Conservation (phyloP, 2,113 vertebrate genomes). For the Seriola rivoliana region DNA sequence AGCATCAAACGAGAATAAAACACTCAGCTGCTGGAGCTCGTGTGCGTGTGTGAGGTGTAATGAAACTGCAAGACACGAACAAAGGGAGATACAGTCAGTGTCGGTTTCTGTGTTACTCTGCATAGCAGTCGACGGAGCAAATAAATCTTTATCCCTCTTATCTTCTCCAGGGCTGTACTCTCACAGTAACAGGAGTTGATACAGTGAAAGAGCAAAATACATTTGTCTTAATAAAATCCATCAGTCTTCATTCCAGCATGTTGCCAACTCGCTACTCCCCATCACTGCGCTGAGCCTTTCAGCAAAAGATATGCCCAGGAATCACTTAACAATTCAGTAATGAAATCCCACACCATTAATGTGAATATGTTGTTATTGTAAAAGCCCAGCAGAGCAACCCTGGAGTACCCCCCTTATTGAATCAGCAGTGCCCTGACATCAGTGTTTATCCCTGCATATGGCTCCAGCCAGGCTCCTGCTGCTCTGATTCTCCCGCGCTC, state of each 20-base stretch:
- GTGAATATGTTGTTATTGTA: conserved; percentile 67
- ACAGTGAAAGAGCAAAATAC: conserved; percentile 29
- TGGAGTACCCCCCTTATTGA: conserved; percentile 54
- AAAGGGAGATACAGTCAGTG: conserved; percentile 5
- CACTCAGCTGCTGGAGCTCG: background rate
- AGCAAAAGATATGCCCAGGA: conserved; percentile 45
- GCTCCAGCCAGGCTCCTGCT: conserved; percentile 34
- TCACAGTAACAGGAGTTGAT: conserved; percentile 36
- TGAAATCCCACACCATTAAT: conserved; percentile 65
- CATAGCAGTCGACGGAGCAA: background rate
- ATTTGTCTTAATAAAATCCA: conserved; percentile 57
- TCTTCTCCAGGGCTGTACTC: conserved; percentile 23
- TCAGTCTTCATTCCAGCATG: conserved; percentile 57
- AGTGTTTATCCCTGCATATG: conserved; percentile 64
- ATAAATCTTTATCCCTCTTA: conserved; percentile 24
- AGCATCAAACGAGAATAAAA: conserved; percentile 17
- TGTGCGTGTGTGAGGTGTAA: conserved; percentile 3
- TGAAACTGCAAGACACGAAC: background rate
- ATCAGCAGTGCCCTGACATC: conserved; percentile 69
- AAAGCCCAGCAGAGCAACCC: conserved; percentile 49
- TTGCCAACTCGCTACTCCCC: conserved; percentile 26
- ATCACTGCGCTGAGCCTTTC: conserved; percentile 23
- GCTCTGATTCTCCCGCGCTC: conserved; percentile 31
- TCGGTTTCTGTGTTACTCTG: background rate
- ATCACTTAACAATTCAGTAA: conserved; percentile 69